A percentile compares a stretch with the other conserved stretches of the same genome.
phyloP scores from a whole-genome alignment of 2,888 invertebrate genomes.

The Prostheceraeus crozeri region DNA sequence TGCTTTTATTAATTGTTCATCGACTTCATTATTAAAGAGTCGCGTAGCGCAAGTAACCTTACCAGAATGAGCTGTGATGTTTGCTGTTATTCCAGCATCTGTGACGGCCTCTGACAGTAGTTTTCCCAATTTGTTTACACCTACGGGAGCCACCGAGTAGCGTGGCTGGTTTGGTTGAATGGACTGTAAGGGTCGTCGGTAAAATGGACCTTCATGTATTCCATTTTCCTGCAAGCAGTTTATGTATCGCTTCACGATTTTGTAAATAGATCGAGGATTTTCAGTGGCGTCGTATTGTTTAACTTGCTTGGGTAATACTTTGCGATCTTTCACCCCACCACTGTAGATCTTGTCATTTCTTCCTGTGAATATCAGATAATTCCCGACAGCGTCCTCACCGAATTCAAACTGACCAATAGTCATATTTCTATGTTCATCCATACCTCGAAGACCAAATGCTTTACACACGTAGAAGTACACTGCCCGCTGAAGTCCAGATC shows the following conservation, averaged over 20 bases:
- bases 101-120: slow-evolving; percentile 3
- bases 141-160: not conserved
- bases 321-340: no score
- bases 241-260: slow-evolving; percentile 1
- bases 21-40: slow-evolving; percentile 19
- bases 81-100: not conserved
- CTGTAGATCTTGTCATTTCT: no score
- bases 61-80: slow-evolving; percentile 21
- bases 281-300: slow-evolving; percentile 25
- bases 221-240: slow-evolving; percentile 1
- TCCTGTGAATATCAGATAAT: no score
- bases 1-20: slow-evolving; percentile 23
- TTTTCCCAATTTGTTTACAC: not conserved
- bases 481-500: slow-evolving; percentile 19
- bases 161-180: not conserved
- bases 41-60: slow-evolving; percentile 23
- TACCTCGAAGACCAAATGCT: no score
- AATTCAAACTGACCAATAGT: no score
- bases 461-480: no score
- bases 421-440: no score
- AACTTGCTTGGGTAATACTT: not conserved
- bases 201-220: slow-evolving; percentile 3
- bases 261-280: slow-evolving; percentile 12
- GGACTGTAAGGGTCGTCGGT: not conserved
- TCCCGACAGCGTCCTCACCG: no score